Conservation (phyloP, 2,888 invertebrate genomes). For the Punctoribates punctum region DNA sequence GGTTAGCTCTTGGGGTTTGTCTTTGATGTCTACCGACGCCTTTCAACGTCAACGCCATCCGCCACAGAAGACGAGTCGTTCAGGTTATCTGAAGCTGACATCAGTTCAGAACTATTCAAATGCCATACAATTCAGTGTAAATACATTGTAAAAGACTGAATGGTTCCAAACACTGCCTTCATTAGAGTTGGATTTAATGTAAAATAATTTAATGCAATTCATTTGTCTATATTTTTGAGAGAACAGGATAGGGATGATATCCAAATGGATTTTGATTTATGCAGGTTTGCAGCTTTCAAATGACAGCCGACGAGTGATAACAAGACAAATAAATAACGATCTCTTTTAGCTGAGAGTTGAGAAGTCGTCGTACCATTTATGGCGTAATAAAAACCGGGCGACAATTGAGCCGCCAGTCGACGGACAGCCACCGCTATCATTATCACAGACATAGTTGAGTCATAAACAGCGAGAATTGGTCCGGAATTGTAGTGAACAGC, state of each 20-base stretch:
- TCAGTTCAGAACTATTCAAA: slow-evolving; percentile 19
- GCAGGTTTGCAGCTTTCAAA: neutral
- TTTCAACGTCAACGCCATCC: slow-evolving; percentile 22
- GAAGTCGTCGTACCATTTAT: slow-evolving; percentile 26
- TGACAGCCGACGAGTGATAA: slow-evolving; percentile 25
- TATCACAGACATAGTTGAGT: neutral
- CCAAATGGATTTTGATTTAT: too few species aligned
- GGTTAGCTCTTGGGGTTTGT: slow-evolving; percentile 29
- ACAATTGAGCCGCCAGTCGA: slow-evolving; percentile 14
- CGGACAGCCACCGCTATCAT: neutral
- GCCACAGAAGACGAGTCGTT: neutral
- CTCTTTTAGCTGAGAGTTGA: slow-evolving; percentile 8
- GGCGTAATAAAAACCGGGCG: slow-evolving; percentile 30
- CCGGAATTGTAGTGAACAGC: neutral
- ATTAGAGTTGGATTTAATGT: too few species aligned
- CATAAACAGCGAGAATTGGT: neutral
- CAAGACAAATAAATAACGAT: slow-evolving; percentile 22
- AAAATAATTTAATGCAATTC: too few species aligned
- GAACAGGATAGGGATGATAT: too few species aligned
- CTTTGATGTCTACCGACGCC: slow-evolving; percentile 25
- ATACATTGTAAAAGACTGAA: neutral
- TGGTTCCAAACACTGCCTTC: neutral
- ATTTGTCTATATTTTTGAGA: too few species aligned
- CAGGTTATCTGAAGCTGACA: slow-evolving; percentile 14
- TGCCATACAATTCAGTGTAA: neutral